Percentiles rank a stretch among this genome's conserved stretches.
These are phyloP conservation scores for Prunella himalayana DNA, from an alignment of 2,113 vertebrate genomes.

Conservation along the genomic window DNA sequence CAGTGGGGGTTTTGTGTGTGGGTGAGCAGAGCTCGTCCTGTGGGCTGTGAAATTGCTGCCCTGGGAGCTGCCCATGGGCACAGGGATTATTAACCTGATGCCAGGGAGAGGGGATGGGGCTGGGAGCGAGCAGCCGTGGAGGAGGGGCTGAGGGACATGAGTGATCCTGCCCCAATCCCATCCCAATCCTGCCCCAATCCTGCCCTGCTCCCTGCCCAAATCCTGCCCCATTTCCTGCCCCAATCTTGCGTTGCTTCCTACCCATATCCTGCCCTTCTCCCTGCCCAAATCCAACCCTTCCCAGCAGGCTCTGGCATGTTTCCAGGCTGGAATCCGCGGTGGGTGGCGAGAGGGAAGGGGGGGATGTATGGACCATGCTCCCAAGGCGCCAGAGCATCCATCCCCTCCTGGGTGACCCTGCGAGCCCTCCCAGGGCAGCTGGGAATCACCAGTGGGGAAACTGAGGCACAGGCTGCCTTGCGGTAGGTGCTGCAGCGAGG, in stretches of 20 bases:
- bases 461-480: not conserved
- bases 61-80: not conserved
- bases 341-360: not conserved
- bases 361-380: accelerated
- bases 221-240: not conserved
- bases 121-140: not conserved
- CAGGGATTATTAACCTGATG: not conserved
- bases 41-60: constrained; percentile 28
- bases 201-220: not conserved
- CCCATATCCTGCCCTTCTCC: not conserved
- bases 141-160: not conserved
- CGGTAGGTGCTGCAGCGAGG: not conserved
- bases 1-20: not conserved
- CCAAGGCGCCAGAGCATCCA: not conserved
- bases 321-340: not conserved
- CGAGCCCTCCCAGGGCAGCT: not conserved
- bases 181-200: accelerated
- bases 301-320: not conserved
- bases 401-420: not conserved
- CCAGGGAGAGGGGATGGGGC: not conserved
- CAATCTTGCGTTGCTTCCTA: not conserved
- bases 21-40: not conserved
- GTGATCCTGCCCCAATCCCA: not conserved
- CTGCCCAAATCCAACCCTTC: not conserved
- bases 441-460: not conserved